phyloP scores from a whole-genome alignment of 2,797 vertebrate species.

The Sphenodon punctatus region DNA sequence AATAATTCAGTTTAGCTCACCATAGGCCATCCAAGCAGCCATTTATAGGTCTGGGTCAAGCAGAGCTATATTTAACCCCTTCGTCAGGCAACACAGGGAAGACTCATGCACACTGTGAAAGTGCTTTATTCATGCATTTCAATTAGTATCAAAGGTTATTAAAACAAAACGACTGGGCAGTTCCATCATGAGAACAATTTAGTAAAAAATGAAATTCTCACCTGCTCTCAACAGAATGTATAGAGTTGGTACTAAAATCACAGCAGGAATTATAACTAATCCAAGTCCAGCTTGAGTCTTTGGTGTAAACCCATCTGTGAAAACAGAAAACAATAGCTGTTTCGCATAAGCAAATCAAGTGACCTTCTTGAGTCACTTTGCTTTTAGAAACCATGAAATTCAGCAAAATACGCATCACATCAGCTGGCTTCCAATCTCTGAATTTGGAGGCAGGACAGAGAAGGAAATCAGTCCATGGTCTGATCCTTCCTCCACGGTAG shows the following conservation, averaged over 20 bases:
- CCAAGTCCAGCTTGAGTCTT: conserved; percentile 69
- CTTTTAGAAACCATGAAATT: neutral
- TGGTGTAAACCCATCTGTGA: conserved; percentile 66
- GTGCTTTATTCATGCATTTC: neutral
- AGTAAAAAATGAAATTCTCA: conserved; percentile 60
- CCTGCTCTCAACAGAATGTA: conserved; percentile 69
- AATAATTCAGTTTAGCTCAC: no score
- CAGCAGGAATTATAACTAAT: conserved; percentile 67
- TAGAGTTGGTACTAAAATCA: conserved; percentile 65
- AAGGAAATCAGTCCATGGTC: neutral
- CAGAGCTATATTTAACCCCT: neutral
- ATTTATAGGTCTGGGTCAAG: neutral
- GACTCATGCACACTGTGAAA: fast-evolving
- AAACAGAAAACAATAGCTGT: neutral
- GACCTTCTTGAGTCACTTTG: neutral
- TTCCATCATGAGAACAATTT: neutral
- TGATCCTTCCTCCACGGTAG: neutral
- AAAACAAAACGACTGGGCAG: neutral
- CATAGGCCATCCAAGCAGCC: neutral
- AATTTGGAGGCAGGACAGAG: neutral
- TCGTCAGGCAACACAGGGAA: neutral
- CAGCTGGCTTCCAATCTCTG: neutral
- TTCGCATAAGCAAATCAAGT: neutral
- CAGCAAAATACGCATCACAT: neutral
- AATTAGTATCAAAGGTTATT: neutral